Percentiles rank a stretch among this genome's conserved stretches.
These are phyloP conservation scores for Pristionchus mayeri DNA, from an alignment of 2,888 invertebrate species.

Conservation along the genomic window DNA sequence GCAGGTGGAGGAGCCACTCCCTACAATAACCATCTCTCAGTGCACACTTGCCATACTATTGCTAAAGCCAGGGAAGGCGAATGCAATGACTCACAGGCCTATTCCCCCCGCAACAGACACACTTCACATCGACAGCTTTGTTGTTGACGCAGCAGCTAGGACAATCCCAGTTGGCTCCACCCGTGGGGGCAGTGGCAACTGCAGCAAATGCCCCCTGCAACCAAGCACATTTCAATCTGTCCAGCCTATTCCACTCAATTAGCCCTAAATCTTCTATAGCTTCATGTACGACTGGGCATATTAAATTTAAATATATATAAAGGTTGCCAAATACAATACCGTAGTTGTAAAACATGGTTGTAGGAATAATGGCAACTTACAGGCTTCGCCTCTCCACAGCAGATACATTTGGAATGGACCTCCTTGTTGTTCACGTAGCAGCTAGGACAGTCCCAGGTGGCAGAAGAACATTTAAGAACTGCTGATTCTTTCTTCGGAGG, in stretches of 20 bases:
- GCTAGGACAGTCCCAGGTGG: neutral
- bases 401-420: neutral
- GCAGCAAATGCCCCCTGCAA: no score
- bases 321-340: no score
- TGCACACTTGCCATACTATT: neutral
- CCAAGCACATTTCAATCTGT: no score
- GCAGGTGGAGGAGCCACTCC: neutral
- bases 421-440: constrained; percentile 3
- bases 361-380: neutral
- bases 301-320: no score
- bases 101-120: neutral
- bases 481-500: no score
- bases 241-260: no score
- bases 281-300: no score
- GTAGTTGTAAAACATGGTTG: no score
- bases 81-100: neutral
- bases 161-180: constrained; percentile 18
- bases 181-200: no score
- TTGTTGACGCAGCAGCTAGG: neutral
- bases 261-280: no score
- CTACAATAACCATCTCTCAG: neutral
- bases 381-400: constrained; percentile 1
- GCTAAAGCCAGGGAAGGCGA: no score
- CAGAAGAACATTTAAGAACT: no score
- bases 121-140: neutral